Evolutionary conservation across 2,797 vertebrate species (phyloP).

Genomic region (Sarcoramphus papa): DNA sequence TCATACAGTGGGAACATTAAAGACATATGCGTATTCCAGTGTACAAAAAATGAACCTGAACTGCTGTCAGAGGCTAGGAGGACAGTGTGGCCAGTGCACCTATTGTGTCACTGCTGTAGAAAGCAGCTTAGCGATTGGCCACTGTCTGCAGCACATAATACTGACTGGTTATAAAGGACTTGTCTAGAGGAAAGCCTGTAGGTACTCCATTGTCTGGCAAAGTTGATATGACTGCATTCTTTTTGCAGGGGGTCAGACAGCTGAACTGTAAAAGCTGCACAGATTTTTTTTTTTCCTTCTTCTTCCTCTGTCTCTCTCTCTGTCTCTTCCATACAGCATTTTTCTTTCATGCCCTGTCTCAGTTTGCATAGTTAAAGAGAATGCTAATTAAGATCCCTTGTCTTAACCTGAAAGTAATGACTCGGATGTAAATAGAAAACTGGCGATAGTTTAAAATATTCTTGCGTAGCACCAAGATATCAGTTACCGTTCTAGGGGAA

Average conservation of each 20-base stretch:
- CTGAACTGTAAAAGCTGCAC: conserved; percentile 77
- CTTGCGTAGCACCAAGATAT: conserved; percentile 59
- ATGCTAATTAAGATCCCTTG: conserved; percentile 78
- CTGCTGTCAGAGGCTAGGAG: conserved; percentile 70
- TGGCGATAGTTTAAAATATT: conserved; percentile 61
- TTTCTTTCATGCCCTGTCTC: conserved; percentile 74
- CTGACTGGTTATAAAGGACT: conserved; percentile 82
- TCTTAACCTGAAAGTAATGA: conserved; percentile 75
- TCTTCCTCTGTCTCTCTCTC: background rate
- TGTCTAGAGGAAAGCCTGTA: conserved; percentile 77
- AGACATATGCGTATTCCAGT: conserved; percentile 69
- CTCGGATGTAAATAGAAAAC: conserved; percentile 72
- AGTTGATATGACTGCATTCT: conserved; percentile 82
- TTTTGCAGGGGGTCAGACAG: conserved; percentile 74
- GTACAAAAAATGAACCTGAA: conserved; percentile 74
- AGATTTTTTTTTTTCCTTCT: conserved; percentile 35
- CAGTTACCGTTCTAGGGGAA: conserved; percentile 67
- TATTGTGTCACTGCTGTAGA: conserved; percentile 80
- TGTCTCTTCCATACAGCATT: conserved; percentile 61
- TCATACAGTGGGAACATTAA: conserved; percentile 68
- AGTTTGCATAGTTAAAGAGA: conserved; percentile 76
- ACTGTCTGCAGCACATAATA: conserved; percentile 78
- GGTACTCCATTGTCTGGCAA: conserved; percentile 81
- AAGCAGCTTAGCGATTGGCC: conserved; percentile 80
- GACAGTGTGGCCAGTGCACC: conserved; percentile 79